Base-by-base conservation (phyloP, 37 sponge, comb jelly and placozoan species). In the Aplysina aerophoba region DNA sequence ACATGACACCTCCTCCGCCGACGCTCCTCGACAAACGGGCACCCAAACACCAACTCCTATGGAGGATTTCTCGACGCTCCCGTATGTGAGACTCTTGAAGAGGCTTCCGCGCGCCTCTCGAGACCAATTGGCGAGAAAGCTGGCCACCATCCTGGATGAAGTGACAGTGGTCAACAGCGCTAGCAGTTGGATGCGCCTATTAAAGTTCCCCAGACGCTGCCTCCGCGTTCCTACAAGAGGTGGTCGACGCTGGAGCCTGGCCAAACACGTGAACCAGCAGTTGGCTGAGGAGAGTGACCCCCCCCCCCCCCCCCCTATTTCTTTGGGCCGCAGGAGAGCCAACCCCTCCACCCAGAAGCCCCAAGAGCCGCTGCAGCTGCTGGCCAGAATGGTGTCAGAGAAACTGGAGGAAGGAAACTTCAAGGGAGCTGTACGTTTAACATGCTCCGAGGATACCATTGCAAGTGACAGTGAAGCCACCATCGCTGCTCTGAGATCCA, bases 381-480 rank as follows among this genome's bases (percentile, higher is more conserved):
- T 62, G 64, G 64, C 64, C 4, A 14, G 4, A 27, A 4, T 4
- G 4, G 64, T 35, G 37, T 35, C 37, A 72, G 73, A 4, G 12
- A 72, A 36, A 36, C 73, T 72, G 12, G 56, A 79, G 56, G 80
- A 79, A 24, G 80, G 56, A 4, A 56, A 79, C 25, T 40, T 40
- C 55, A 79, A 14, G 25, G 53, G 53, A 25, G 80, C 80, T 17
- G 80, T 54, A 3, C 3, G 80, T 16, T 53, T 79, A 6, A 56
- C 80, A 3, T 54, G 80, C 56, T 79, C 80, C 5, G 80, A 79
- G 3, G 80, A 79, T 56, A 79, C 54, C 4, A 3, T 81, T 4
- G 82, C 82, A 38, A 62, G 63, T 33, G 8, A 25, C 35, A 60
- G 59, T 81, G 63, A 35, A 33, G 63, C 63, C 25, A 81, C 82